Conservation (phyloP, 2,888 invertebrate species). For the Drosophila phalerata region DNA sequence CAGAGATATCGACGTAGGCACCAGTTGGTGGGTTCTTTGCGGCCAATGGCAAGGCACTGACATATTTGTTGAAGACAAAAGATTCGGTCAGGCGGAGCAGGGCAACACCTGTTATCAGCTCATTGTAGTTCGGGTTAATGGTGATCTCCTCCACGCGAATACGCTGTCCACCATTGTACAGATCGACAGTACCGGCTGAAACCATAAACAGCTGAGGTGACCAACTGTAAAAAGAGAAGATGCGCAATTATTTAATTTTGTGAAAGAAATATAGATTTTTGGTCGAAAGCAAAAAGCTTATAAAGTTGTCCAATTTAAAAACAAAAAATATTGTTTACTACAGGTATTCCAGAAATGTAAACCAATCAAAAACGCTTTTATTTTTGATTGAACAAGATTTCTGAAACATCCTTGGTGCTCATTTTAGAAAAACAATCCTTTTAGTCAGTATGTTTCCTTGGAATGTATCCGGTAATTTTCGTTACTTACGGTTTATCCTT, state of each 20-base stretch:
- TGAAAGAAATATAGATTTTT: too few relatives aligned
- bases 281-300: too few relatives aligned
- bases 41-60: conserved; percentile 67
- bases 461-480: too few relatives aligned
- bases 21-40: conserved; percentile 48
- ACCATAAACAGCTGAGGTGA: conserved; percentile 75
- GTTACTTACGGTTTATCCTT: conserved; percentile 71
- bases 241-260: too few relatives aligned
- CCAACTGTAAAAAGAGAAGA: conserved; percentile 56
- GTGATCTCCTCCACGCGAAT: conserved; percentile 61
- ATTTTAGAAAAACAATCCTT: too few relatives aligned
- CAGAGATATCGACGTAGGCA: conserved; percentile 71
- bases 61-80: conserved; percentile 51
- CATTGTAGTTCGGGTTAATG: conserved; percentile 66
- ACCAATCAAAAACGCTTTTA: too few relatives aligned
- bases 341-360: too few relatives aligned
- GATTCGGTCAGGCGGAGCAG: conserved; percentile 67
- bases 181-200: conserved; percentile 78
- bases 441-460: not conserved
- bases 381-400: too few relatives aligned
- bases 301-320: too few relatives aligned
- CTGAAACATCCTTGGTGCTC: too few relatives aligned
- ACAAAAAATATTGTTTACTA: too few relatives aligned
- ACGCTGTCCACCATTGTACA: conserved; percentile 77
- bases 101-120: conserved; percentile 76